Evolutionary conservation across 2,113 vertebrate genomes (phyloP).

Genomic region (Turnix velox): DNA sequence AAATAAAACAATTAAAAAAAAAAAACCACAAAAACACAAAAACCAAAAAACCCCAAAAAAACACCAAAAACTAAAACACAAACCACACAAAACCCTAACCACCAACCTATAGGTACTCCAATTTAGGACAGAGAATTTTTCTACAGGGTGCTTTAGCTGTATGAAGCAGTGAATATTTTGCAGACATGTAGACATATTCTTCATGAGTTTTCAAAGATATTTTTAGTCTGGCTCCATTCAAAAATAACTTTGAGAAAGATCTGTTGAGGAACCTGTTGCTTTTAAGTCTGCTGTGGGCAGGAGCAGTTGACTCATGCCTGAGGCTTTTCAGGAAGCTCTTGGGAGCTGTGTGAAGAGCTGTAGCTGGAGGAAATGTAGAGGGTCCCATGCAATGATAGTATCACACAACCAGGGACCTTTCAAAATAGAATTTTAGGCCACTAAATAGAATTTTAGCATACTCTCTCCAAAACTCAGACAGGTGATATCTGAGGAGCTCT

Average conservation of each 20-base stretch:
- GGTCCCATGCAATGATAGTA: fast-evolving
- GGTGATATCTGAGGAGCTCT: not conserved
- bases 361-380: not conserved
- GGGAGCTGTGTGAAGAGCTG: not conserved
- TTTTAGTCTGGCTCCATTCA: not conserved
- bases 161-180: not conserved
- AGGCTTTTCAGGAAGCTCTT: not conserved
- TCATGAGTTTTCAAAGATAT: not conserved
- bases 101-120: no score
- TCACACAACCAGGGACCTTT: not conserved
- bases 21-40: no score
- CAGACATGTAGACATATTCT: not conserved
- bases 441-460: not conserved
- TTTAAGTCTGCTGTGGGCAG: not conserved
- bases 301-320: not conserved
- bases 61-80: no score
- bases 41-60: no score
- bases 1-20: no score
- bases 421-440: not conserved
- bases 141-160: no score
- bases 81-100: no score
- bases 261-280: not conserved
- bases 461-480: not conserved
- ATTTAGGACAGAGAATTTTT: no score
- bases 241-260: not conserved